Percentiles rank a stretch among this genome's conserved stretches.
Evolutionary conservation across 2,113 vertebrate species (phyloP).

Genomic region (western clawed frog (Xenopus tropicalis)): UCB_Xtro_10.0 CM004450.2:73568501-73569000

Average conservation of each 20-base stretch:
- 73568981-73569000: slow-evolving; percentile 41
- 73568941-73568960: slow-evolving; percentile 63
- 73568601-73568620: too few relatives aligned
- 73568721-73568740: too few relatives aligned
- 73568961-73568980: slow-evolving; percentile 72
- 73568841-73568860: slow-evolving; percentile 60
- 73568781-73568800: slow-evolving; percentile 46
- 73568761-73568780: not conserved
- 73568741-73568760: too few relatives aligned
- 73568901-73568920: slow-evolving; percentile 66
- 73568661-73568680: not conserved
- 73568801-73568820: slow-evolving; percentile 46
- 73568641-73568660: not conserved
- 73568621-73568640: not conserved
- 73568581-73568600: slow-evolving; percentile 9
- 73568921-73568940: slow-evolving; percentile 59
- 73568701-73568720: too few relatives aligned
- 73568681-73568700: too few relatives aligned
- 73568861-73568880: slow-evolving; percentile 64
- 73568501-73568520: too few relatives aligned
- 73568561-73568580: not conserved
- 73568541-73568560: slow-evolving; percentile 6
- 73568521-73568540: not conserved
- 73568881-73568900: slow-evolving; percentile 68
- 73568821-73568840: slow-evolving; percentile 55